Base-by-base conservation (phyloP, 2,113 vertebrate genomes). In the Siphamia tubifer region DNA sequence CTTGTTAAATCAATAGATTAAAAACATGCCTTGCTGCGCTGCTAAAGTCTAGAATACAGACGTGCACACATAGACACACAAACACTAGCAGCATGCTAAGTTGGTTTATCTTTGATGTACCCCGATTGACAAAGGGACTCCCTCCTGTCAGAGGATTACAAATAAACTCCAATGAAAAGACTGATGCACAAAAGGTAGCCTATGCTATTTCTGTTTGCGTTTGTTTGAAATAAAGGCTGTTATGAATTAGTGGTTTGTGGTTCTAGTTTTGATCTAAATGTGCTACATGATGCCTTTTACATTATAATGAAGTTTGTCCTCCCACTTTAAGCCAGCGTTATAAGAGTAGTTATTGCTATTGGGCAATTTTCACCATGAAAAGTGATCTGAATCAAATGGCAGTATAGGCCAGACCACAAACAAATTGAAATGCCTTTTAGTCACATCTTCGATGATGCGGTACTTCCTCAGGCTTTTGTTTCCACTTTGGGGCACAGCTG, bases 391-490 rank as follows among this genome's bases (percentile, higher is more conserved):
- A 70, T 74, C 72, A 70, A 72, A 75, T n/a, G 24, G 61, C 49
- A 23, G 66, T 45, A 51, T 60, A 55, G 68, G 62, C 44, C 67
- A 38, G 82, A 79, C 81, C 77, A 68, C 55, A 78, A 86, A 81
- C 84, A 85, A 89, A 85, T 81, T 77, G 70, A 54, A 77, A 74
- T 85, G 86, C 63, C 81, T 81, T 84, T 88, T 82, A 72, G 88
- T 84, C 83, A 60, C 81, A 71, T 90, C 86, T 87, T 88, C 85
- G 87, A 83, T 90, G 90, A 92, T 88, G 91, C 88, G 68, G 87
- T 83, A 86, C 89, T 91, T 92, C 91, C 92, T 90, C 74, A 4
- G 82, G 82, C 90, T 89, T 92, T 93, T 94, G 91, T 93, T 88
- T 92, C 71, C 77, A 58, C 85, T 90, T 74, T 65, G 81, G 90